Conservation (phyloP, 2,113 vertebrate species). For the Sarotherodon lohbergeri region DNA sequence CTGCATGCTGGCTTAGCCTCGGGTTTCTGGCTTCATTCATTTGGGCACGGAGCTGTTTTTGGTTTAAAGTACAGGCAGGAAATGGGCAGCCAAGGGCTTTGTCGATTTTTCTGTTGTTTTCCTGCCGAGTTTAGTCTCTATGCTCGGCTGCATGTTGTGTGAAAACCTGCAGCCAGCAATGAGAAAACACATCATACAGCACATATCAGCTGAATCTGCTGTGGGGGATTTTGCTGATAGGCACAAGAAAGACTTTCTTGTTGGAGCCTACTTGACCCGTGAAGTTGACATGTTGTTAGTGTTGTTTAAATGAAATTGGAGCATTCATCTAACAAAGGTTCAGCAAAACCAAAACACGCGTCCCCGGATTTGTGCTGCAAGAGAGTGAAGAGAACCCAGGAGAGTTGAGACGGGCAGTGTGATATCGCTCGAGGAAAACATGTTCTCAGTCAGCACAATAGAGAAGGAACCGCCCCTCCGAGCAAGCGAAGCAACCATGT, state of each 20-base stretch:
- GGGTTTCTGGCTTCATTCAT: conserved; percentile 30
- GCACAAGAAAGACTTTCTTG: neutral
- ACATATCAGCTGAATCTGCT: neutral
- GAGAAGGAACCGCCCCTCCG: conserved; percentile 48
- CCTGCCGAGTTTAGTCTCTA: neutral
- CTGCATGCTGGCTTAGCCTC: neutral
- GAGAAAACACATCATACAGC: neutral
- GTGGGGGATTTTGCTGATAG: neutral
- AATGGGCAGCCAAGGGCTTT: neutral
- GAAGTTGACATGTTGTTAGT: neutral
- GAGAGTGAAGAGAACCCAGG: neutral
- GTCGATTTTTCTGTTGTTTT: neutral
- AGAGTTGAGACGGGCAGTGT: neutral
- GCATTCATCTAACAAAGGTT: neutral
- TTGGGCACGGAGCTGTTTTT: conserved; percentile 11
- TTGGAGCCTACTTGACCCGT: neutral
- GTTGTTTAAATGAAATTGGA: neutral
- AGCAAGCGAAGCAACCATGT: conserved; percentile 38
- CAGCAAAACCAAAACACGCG: conserved; percentile 22
- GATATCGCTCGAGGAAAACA: conserved; percentile 48
- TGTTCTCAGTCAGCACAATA: conserved; percentile 54
- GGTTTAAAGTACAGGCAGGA: conserved; percentile 15
- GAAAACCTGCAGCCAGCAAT: neutral
- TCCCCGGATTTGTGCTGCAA: conserved; percentile 4
- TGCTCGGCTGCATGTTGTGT: neutral